A percentile compares a stretch with the other conserved stretches of the same genome.
phyloP scores from a whole-genome alignment of 2,888 invertebrate species.

The Calameuta filiformis region DNA sequence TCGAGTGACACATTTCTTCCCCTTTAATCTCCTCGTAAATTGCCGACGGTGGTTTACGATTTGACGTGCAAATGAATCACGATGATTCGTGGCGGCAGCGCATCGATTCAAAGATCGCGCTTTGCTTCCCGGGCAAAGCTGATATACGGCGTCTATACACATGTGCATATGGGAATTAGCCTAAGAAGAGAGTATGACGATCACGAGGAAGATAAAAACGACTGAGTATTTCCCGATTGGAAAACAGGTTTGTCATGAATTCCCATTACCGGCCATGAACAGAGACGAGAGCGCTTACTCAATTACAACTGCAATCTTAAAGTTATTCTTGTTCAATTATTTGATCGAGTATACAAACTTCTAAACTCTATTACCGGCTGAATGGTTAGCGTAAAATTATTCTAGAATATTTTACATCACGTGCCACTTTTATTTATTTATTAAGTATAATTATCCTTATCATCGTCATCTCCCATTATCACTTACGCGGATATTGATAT shows the following conservation, averaged over 20 bases:
- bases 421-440: not conserved
- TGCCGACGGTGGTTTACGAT: not conserved
- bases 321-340: slow-evolving; percentile 3
- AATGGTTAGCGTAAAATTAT: not conserved
- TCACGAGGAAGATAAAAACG: not conserved
- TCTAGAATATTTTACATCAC: not conserved
- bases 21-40: not conserved
- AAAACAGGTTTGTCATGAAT: not conserved
- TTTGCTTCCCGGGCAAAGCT: not conserved
- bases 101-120: not conserved
- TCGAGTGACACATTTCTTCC: not conserved
- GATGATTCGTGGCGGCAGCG: not conserved
- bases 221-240: not conserved
- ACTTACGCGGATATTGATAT: not conserved
- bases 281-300: not conserved
- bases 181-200: not conserved
- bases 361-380: not conserved
- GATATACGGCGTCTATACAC: not conserved
- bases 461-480: not conserved
- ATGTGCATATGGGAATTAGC: not conserved
- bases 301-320: slow-evolving; percentile 5
- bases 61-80: not conserved
- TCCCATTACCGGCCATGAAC: not conserved
- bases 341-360: not conserved
- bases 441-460: not conserved